Percentiles rank a stretch among this genome's conserved stretches.
phyloP scores from a whole-genome alignment of 2,797 vertebrate genomes.

The Sebastiscus tertius region DNA sequence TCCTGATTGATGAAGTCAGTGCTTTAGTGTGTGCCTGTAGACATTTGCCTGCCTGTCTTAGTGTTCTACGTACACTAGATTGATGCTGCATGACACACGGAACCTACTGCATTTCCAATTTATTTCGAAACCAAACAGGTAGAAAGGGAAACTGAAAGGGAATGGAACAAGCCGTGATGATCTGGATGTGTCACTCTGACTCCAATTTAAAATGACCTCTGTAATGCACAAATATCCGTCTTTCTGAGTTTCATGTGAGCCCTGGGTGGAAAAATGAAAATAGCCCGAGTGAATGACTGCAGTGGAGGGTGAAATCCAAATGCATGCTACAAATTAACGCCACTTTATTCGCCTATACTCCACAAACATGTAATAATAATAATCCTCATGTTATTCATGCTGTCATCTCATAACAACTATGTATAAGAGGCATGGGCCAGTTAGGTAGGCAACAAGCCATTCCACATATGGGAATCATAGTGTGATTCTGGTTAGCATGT shows the following conservation, averaged over 20 bases:
- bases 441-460: not conserved
- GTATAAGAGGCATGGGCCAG: constrained; percentile 15
- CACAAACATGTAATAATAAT: not conserved
- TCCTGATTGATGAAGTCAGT: constrained; percentile 7
- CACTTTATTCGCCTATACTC: constrained; percentile 32
- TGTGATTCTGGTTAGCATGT: constrained; percentile 12
- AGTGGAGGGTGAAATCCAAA: constrained; percentile 15
- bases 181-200: constrained; percentile 9
- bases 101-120: constrained; percentile 13
- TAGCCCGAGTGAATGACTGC: not conserved
- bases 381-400: constrained; percentile 27
- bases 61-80: constrained; percentile 22
- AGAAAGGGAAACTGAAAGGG: not conserved
- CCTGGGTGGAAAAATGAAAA: constrained; percentile 16
- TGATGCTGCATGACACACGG: constrained; percentile 45
- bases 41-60: constrained; percentile 27
- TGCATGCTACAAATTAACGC: constrained; percentile 41
- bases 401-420: constrained; percentile 13
- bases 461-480: not conserved
- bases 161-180: not conserved
- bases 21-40: constrained; percentile 24
- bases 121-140: constrained; percentile 24
- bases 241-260: constrained; percentile 1
- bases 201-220: constrained; percentile 21
- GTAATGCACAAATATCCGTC: constrained; percentile 24